phyloP scores from a whole-genome alignment of 2,888 invertebrate genomes.

The Melieria crassipennis region DNA sequence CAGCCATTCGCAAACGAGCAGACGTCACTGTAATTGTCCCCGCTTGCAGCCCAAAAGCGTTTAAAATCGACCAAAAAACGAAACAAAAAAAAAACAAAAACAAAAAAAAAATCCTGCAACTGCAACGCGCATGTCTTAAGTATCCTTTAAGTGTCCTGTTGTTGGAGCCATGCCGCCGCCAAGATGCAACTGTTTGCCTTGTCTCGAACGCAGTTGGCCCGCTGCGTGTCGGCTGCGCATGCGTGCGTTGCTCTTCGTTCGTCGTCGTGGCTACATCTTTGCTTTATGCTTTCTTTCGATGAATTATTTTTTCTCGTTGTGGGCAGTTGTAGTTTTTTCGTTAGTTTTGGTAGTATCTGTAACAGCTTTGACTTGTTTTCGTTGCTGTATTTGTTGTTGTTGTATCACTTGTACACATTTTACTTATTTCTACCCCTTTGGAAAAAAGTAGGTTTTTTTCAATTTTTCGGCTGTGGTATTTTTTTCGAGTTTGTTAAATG shows the following conservation, averaged over 20 bases:
- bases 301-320: not conserved
- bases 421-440: no score
- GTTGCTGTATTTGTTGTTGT: no score
- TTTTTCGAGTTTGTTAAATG: no score
- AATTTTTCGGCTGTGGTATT: no score
- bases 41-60: not conserved
- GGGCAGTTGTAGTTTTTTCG: not conserved
- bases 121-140: not conserved
- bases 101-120: conserved; percentile 3
- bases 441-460: no score
- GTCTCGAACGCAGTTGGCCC: not conserved
- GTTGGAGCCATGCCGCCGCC: not conserved
- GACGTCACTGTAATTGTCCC: not conserved
- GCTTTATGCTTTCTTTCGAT: not conserved
- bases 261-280: not conserved
- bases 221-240: not conserved
- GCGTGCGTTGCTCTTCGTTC: not conserved
- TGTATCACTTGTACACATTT: no score
- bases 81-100: not conserved
- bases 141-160: not conserved
- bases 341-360: no score
- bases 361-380: no score
- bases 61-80: not conserved
- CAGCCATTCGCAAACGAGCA: not conserved
- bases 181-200: conserved; percentile 6